Base-by-base conservation (phyloP, 37 sponge, comb jelly and placozoan species). In the Oopsacas minuta region DNA sequence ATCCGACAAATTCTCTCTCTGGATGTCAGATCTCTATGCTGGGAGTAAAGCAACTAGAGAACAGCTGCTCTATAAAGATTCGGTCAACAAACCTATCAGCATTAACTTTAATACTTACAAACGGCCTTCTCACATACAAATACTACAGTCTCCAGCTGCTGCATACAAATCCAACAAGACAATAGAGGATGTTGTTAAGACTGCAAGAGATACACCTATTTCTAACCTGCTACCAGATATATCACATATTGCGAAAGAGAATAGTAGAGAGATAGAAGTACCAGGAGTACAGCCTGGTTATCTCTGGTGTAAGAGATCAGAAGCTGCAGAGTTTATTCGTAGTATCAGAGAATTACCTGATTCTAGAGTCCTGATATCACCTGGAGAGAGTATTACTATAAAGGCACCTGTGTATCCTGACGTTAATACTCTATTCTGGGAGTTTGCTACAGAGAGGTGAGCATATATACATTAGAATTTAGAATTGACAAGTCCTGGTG, bases 301-400 rank as follows among this genome's bases (percentile, higher is more conserved):
- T 12, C 75, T 61, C 28, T 61, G 75, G 75, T 61, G 75, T 34
- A 61, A 61, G 75, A 25, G 75, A 5, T 61, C 30, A 25, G 32
- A 61, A 3, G 75, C 75, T 20, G 75, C 28, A 3, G 75, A 61
- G 75, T 61, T 61, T n/a, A 61, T 61, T 3, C 28, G 30, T 3
- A 12, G 22, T 34, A 3, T 61, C 17, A 3, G 30, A n/a, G 75
- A 61, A 5, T 25, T 32, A 5, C 75, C 75, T 12, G 75, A 61
- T 12, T 25, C 75, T n/a, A 61, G 75, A 12, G 17, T 61, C 28
- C 28, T 61, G 17, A 61, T 61, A 3, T 10, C 75, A 32, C 75
- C 75, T 12, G 75, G 75, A 61, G 75, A 61, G 75, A 61, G 75
- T n/a, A 61, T 61, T 34, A 61, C 75, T 12, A n/a, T 61, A 10